Evolutionary conservation across 1,140 invertebrate species (phyloP), one percentile per base, ranked within the genome.

Genomic region (Andricus grossulariae): DNA sequence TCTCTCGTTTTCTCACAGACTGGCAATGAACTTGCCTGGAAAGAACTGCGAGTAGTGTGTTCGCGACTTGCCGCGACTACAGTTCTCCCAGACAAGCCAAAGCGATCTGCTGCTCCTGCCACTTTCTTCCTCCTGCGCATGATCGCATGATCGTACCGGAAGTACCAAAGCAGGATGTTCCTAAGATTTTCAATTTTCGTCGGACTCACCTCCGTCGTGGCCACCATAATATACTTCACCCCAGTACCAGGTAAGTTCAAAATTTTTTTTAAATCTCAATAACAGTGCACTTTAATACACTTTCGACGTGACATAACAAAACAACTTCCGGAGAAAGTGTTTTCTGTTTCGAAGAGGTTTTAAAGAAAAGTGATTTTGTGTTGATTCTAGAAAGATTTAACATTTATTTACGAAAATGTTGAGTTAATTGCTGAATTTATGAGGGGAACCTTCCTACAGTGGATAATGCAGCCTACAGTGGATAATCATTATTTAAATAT

Each of bases 161-260:
- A 50, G n/a, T 71, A 55, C 57, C 19, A 45, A 50, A 7, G 25
- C n/a, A 82, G 39, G 10, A 89, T 89, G 83, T 79, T 91, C 73
- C 87, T 91, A 75, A 83, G 91, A 78, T 81, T 87, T 8, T 88
- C 88, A 8, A 82, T 92, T 49, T 88, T 92, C 73, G 83, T 92
- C 19, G 91, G 90, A 15, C 85, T 92, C 7, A 83, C 85, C 13
- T 90, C 92, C 18, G 93, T 94, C 81, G 94, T 94, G 70, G 88
- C 94, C 72, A 93, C 94, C 72, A 93, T 95, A 75, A 93, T 95
- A 73, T 94, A 94, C 86, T 92, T 94, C 49, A 94, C 94, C 16
- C 94, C 94, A 15, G 90, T 94, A 87, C 94, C 94, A 90, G 93
- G 94, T 94, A 86, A 90, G 87, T 89, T 25, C 55, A 21, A 57